Base-by-base conservation (phyloP, 1,140 invertebrate species). In the Bradysia coprophila region DNA sequence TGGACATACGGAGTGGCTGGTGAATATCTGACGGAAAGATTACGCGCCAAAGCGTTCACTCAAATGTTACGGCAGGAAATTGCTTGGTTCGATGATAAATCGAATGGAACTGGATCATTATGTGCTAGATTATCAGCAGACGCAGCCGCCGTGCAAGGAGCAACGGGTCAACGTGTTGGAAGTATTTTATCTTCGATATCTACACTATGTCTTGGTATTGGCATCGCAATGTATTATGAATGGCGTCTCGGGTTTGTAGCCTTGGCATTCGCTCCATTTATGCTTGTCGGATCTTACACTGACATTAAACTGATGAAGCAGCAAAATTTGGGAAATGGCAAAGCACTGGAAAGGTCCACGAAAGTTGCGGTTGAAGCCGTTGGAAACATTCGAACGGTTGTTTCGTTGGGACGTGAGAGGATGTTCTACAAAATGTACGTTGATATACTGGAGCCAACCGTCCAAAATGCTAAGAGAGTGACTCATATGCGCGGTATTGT, bases 321-420 rank as follows among this genome's bases (percentile, higher is more conserved):
- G 18, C 68, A 73, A 48, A 71, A 68, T 22, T 66, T 69, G 48
- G 69, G 71, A 20, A 64, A 67, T 18, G 64, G 69, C 11, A 71
- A 69, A 47, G 24, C 24, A 8, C 6, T 28, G 24, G 24, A 28
- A 28, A 60, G 59, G 18, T 75, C 71, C 45, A 72, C 71, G 1
- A 73, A 75, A 59, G 68, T 83, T 49, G 81, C 82, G 3, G 76
- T 78, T 33, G 83, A 89, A 62, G 75, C 76, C 16, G 75, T 88
- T n/a, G 68, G 74, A 21, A 86, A 83, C 51, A 75, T 87, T 4
- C 62, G 77, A 48, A 88, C 84, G 2, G 82, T 88, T 2, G 80
- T 76, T n/a, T 72, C 79, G 1, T 53, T 88, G 18, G 75, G 78
- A 1, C 61, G 71, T 19, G 81, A 86, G 57, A 60, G 69, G 18